Evolutionary conservation across 2,797 vertebrate genomes (phyloP), one percentile per base, ranked within the genome.

Genomic region (Orientallactaga sibirica): DNA sequence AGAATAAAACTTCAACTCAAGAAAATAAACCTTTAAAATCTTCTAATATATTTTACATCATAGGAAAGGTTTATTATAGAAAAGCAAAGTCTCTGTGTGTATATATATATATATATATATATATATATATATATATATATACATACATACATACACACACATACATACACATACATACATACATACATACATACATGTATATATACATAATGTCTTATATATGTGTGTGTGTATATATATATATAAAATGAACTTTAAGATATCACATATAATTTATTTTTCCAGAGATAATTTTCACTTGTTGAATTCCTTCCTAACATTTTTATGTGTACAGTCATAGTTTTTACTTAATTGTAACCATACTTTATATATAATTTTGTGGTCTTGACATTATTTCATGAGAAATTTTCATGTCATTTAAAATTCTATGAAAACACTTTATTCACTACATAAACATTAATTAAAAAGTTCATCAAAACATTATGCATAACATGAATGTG

Each of bases 11-110:
- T 48, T 48, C 48, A 48, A 48, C 48, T 48, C 48, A 48, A 7
- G 48, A 48, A 62, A 61, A 84, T 25, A 75, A 70, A 25, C 61
- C 43, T 83, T 86, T 89, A 79, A 22, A 78, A 94, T 74, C 18
- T 67, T 88, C 84, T 84, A 62, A 61, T 84, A 83, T 0, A 81
- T 91, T n/a, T 84, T 91, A 71, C 6, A 88, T 33, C 75, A 81
- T 27, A 71, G 29, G 52, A 64, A 74, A 76, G 82, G 20, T 5
- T 88, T 80, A 73, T 81, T 66, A 67, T 52, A 61, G 43, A 93
- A 91, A 79, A 84, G 55, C 70, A 93, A 62, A 66, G 48, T 48
- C 48, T 48, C 48, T 48, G 10, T 48, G 6, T 48, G 10, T 48
- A 7, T 48, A 48, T 48, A 7, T 48, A 7, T 48, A 4, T 48